Evolutionary conservation across 64 coral and sea anemone species (phyloP), one percentile per base, ranked within the genome.

Genomic region (Orbicella faveolata): DNA sequence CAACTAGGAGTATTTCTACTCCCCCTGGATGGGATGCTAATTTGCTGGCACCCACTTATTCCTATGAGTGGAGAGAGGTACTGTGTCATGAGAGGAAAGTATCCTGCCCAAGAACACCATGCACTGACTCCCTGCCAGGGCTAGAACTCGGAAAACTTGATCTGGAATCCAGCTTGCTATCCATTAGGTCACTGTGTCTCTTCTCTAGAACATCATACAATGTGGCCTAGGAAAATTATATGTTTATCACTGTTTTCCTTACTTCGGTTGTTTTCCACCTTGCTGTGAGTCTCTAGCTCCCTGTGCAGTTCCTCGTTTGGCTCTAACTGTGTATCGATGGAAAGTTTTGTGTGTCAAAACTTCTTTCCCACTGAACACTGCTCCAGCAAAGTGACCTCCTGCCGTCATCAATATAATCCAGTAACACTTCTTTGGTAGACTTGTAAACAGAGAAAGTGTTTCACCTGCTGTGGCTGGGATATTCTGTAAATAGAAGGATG

Each of bases 401-500:
- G 88, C 97, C 37, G 97, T 99, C 97, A 99, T 95, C n/a, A 99
- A 75, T n/a, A 99, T 64, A 11, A 96, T 68, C 97, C 97, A 99
- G 20, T 59, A 86, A 19, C 68, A 79, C 55, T 93, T 80, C n/a
- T 82, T 83, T 78, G 92, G 79, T 33, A 93, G 73, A 70, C 76
- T 86, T 17, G 53, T 73, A 30, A 96, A 77, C 55, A 76, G 75
- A 21, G 88, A 89, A 17, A 91, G 48, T 63, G 91, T 61, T 18
- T 88, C 44, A 63, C 86, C 74, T 75, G 73, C 20, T 63, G 83
- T 89, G 11, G 88, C 39, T n/a, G 96, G 96, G 5, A 98, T 80
- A 39, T 89, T 89, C 84, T 98, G 79, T 48, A n/a, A 61, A 19
- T 15, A 59, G 55, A 59, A 59, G 0, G 55, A 12, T 59, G 55